Evolutionary conservation across 2,113 vertebrate species (phyloP).

Genomic region (Vireo altiloquus): DNA sequence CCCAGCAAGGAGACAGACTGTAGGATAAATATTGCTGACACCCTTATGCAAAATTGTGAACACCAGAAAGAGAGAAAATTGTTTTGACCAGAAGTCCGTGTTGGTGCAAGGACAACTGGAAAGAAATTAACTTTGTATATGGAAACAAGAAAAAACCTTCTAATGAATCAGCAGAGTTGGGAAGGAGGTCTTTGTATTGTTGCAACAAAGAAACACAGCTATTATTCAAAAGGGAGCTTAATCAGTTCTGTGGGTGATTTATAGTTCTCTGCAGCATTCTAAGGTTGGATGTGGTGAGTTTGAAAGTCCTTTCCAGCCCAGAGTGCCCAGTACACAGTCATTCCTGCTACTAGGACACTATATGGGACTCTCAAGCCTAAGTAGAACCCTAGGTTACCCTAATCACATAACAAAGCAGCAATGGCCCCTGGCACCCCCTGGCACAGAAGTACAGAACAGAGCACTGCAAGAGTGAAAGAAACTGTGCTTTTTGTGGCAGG

Average conservation of each 20-base stretch:
- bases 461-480: neutral
- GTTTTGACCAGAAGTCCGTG: neutral
- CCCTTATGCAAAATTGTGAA: neutral
- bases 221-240: neutral
- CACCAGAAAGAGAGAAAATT: neutral
- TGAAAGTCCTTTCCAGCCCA: neutral
- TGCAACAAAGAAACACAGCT: neutral
- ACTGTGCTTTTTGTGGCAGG: neutral
- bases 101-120: accelerated
- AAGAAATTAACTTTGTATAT: neutral
- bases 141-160: neutral
- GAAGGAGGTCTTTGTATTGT: neutral
- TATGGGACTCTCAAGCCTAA: neutral
- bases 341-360: neutral
- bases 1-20: accelerated
- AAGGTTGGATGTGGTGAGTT: neutral
- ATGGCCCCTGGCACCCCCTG: neutral
- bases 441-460: neutral
- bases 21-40: neutral
- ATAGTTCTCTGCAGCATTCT: neutral
- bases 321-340: neutral
- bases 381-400: no score
- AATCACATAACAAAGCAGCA: neutral
- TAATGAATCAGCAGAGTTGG: neutral
- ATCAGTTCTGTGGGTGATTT: neutral